Conservation (phyloP, 2,113 vertebrate genomes). For the Anser cygnoides region DNA sequence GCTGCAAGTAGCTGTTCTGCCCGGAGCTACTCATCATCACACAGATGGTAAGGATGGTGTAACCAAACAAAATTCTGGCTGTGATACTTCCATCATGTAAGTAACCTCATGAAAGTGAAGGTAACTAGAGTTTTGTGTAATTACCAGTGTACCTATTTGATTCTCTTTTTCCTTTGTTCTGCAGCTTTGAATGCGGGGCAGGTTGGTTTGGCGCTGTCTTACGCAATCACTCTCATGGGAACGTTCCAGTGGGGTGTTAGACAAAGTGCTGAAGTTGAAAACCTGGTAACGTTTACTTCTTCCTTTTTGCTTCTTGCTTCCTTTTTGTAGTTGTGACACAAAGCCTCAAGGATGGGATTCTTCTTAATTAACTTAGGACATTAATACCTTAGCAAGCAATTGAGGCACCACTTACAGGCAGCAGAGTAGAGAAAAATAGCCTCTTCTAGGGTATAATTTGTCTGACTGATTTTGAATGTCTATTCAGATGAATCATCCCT, state of each 20-base stretch:
- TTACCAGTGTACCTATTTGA: background rate
- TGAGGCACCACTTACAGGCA: background rate
- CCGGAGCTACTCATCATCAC: background rate
- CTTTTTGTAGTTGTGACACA: background rate
- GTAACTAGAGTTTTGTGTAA: background rate
- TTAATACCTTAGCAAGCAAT: background rate
- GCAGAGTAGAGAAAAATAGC: background rate
- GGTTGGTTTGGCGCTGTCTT: conserved; percentile 90
- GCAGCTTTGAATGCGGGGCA: conserved; percentile 87
- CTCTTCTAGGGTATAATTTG: background rate
- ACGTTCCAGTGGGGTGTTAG: conserved; percentile 97
- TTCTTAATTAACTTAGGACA: background rate
- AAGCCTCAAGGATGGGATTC: background rate
- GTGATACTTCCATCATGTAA: background rate
- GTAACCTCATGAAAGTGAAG: background rate
- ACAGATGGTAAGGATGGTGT: background rate
- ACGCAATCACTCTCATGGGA: conserved; percentile 90
- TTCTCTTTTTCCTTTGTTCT: background rate
- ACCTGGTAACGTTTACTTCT: conserved; percentile 84
- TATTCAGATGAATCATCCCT: background rate
- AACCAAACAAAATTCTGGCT: conserved; percentile 5
- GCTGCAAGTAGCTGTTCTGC: background rate
- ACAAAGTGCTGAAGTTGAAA: conserved; percentile 95
- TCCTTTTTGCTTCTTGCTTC: conserved; percentile 28
- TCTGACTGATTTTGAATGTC: background rate